Evolutionary conservation across 1,140 invertebrate species (phyloP).

Genomic region (Drosophila pandora): DNA sequence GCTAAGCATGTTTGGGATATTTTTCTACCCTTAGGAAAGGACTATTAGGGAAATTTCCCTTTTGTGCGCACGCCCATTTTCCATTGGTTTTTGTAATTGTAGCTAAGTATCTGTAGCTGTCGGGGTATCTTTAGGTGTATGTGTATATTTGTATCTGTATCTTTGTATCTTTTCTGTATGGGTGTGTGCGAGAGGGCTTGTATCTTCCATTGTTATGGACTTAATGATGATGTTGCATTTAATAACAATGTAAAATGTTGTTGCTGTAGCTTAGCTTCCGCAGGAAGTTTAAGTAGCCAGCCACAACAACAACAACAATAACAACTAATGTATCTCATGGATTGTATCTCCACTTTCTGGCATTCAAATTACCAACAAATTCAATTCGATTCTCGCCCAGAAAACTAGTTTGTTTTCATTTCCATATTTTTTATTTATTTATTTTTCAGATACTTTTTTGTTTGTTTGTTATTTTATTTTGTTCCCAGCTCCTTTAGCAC

Average conservation of each 20-base stretch:
- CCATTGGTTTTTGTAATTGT: constrained; percentile 15
- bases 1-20: constrained; percentile 54
- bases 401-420: constrained; percentile 65
- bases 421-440: constrained; percentile 14
- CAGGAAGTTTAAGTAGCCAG: constrained; percentile 75
- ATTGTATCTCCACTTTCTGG: constrained; percentile 16
- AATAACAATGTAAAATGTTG: constrained; percentile 68
- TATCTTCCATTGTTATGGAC: constrained; percentile 68
- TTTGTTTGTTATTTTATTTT: constrained; percentile 56
- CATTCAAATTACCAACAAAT: constrained; percentile 69
- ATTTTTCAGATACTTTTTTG: constrained; percentile 28
- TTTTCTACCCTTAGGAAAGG: constrained; percentile 31
- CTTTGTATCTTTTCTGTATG: background rate
- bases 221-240: constrained; percentile 81
- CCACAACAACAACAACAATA: constrained; percentile 30
- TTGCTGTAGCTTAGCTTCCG: constrained; percentile 71
- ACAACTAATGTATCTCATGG: constrained; percentile 32
- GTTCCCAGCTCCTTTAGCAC: constrained; percentile 40
- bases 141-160: constrained; percentile 1
- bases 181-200: constrained; percentile 5
- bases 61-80: constrained; percentile 67
- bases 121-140: background rate
- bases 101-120: constrained; percentile 25
- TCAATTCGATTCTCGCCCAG: constrained; percentile 67
- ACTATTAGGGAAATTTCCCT: constrained; percentile 46